phyloP scores from a whole-genome alignment of 2,888 invertebrate species.

The Athripsodes cinereus region DNA sequence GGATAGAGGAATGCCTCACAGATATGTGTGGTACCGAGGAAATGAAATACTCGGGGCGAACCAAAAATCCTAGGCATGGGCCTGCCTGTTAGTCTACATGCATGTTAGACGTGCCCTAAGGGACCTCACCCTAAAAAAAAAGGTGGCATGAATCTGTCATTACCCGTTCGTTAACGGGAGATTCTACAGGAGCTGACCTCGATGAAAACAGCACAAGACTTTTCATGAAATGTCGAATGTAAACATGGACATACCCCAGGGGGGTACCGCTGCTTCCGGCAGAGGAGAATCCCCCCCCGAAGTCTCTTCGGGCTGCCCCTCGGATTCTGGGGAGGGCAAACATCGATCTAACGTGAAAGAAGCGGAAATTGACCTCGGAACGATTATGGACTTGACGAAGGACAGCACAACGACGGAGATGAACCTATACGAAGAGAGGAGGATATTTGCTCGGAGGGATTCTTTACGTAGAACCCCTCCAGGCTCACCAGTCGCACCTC shows the following conservation, averaged over 20 bases:
- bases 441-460: not conserved
- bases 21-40: constrained; percentile 1
- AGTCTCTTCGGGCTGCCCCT: not conserved
- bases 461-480: not conserved
- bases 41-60: constrained; percentile 1
- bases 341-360: not conserved
- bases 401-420: not conserved
- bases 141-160: not conserved
- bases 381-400: not conserved
- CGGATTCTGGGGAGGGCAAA: not conserved
- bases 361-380: not conserved
- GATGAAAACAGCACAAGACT: not conserved
- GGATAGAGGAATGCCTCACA: constrained; percentile 1
- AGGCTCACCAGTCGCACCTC: not conserved
- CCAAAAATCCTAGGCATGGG: not conserved
- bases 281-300: not conserved
- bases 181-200: too few relatives aligned
- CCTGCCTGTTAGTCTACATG: not conserved
- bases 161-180: too few relatives aligned
- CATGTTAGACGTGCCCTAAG: not conserved
- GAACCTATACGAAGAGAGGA: not conserved
- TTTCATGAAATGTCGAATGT: too few relatives aligned
- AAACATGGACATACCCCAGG: not conserved
- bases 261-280: not conserved
- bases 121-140: not conserved